Percentiles rank a stretch among this genome's conserved stretches.
Conservation (phyloP, 2,888 invertebrate species). For the Laspeyria flexula region DNA sequence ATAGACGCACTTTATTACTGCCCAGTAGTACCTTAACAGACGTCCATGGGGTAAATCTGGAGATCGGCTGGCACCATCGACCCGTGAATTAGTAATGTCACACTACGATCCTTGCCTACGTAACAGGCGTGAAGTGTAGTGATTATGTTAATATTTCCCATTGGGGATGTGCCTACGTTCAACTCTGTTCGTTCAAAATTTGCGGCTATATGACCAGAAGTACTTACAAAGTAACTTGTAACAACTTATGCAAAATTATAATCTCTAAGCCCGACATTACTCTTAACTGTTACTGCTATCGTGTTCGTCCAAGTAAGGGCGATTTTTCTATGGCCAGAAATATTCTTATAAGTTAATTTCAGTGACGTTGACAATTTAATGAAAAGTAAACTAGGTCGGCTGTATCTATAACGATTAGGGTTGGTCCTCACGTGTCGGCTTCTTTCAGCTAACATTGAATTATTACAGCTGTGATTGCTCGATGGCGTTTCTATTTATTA, state of each 20-base stretch:
- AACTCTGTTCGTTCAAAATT: conserved; percentile 10
- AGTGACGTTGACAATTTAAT: conserved; percentile 38
- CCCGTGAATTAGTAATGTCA: conserved; percentile 10
- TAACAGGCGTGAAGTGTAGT: conserved; percentile 16
- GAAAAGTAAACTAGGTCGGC: conserved; percentile 43
- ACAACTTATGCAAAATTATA: conserved; percentile 17
- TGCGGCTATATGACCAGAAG: conserved; percentile 11
- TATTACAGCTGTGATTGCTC: conserved; percentile 26
- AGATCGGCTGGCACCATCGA: neutral
- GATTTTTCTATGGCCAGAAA: conserved; percentile 6
- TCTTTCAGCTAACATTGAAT: conserved; percentile 29
- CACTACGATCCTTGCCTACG: conserved; percentile 18
- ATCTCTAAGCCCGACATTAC: conserved; percentile 14
- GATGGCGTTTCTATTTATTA: conserved; percentile 11
- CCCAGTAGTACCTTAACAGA: conserved; percentile 1
- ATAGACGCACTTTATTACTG: conserved; percentile 14
- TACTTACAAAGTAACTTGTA: conserved; percentile 9
- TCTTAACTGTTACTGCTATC: conserved; percentile 12
- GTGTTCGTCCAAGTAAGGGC: neutral
- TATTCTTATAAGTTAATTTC: conserved; percentile 33
- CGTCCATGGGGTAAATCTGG: conserved; percentile 8
- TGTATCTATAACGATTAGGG: conserved; percentile 34
- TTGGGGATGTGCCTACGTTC: conserved; percentile 12
- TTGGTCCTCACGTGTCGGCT: conserved; percentile 27
- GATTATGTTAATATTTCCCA: conserved; percentile 38